Evolutionary conservation across 2,113 vertebrate species (phyloP), one percentile per base, ranked within the genome.

Genomic region (Apteryx owenii): DNA sequence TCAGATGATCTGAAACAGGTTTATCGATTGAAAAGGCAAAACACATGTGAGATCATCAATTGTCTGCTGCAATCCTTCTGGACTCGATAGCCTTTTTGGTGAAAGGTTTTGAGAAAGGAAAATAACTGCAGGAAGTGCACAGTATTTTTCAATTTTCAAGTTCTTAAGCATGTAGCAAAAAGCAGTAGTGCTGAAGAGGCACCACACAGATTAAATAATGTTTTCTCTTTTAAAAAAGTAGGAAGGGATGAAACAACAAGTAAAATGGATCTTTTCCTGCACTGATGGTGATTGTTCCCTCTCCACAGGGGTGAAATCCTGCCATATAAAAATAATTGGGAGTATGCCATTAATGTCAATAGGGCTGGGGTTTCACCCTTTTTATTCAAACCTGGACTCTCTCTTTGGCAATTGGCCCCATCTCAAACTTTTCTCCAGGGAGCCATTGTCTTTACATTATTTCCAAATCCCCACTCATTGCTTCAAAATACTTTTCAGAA

Each of bases 1-100:
- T 97, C 94, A 38, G 88, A 86, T 79, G 92, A 96, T 95, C 94
- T 94, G 92, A 97, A 97, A 95, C 95, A 4, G 79, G 94, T 96
- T 97, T 93, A 81, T 85, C 1, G 91, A 94, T 91, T 92, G 93
- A 84, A 91, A 92, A 94, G 56, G 91, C 77, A 50, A 90, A 95
- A 62, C n/a, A 7, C 44, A 10, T 33, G 19, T 3, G 83, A 95
- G 78, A 90, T 82, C 87, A 76, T 93, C 91, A 77, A 61, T 81
- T 81, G 22, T 70, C 64, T 72, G 81, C 61, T 58, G 48, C 48
- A 42, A 68, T 29, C 77, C 9, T 58, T 86, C 73, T 40, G 71
- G 48, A 81, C 64, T 75, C 79, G 5, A 31, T 5, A 48, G 42
- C 11, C 29, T 54, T 33, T 70, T 54, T 19, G 16, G 42, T 33